These are phyloP conservation scores for Hoplostethus atlanticus DNA, from an alignment of 2,797 vertebrate species.

Conservation along the genomic window DNA sequence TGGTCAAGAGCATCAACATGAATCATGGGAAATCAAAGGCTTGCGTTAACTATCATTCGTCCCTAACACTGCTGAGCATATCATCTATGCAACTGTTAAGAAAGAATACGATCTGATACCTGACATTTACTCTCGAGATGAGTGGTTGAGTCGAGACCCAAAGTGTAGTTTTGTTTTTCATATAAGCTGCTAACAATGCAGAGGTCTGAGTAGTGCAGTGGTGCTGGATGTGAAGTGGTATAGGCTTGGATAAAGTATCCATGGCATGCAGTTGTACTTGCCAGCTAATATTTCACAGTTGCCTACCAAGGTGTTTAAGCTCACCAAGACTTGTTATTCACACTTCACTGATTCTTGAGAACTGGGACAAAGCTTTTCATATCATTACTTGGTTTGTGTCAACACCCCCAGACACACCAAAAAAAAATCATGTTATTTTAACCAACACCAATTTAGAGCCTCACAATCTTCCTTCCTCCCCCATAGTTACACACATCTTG, in stretches of 20 bases:
- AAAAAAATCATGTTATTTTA: too few species aligned
- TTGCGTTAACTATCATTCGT: slow-evolving; percentile 50
- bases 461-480: too few species aligned
- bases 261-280: slow-evolving; percentile 74
- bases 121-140: slow-evolving; percentile 57
- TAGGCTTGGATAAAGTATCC: slow-evolving; percentile 74
- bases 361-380: too few species aligned
- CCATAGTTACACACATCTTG: too few species aligned
- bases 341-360: too few species aligned
- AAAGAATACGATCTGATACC: slow-evolving; percentile 31
- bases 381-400: too few species aligned
- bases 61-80: slow-evolving; percentile 49
- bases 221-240: slow-evolving; percentile 78
- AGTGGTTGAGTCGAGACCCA: slow-evolving; percentile 59
- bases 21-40: slow-evolving; percentile 20
- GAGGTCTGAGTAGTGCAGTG: slow-evolving; percentile 78
- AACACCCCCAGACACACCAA: too few species aligned
- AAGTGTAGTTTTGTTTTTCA: slow-evolving; percentile 59
- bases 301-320: slow-evolving; percentile 81
- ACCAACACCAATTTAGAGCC: too few species aligned
- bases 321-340: slow-evolving; percentile 76
- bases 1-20: slow-evolving; percentile 12
- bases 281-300: slow-evolving; percentile 83
- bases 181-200: slow-evolving; percentile 78
- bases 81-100: slow-evolving; percentile 54